Evolutionary conservation across 2,797 vertebrate genomes (phyloP).

Genomic region (Diceros bicornis): DNA sequence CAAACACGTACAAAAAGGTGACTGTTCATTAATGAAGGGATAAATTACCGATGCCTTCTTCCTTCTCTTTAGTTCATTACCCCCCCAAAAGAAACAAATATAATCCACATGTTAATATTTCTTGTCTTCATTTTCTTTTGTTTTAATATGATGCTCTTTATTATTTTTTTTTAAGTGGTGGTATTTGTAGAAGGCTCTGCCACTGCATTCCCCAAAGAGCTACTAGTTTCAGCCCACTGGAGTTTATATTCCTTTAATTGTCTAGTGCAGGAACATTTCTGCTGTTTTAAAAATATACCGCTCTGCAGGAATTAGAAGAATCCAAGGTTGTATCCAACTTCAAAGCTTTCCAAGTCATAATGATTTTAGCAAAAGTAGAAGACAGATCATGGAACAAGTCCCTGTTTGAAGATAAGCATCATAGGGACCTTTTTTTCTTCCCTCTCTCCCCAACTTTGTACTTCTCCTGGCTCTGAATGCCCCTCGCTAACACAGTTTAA

Average conservation of each 20-base stretch:
- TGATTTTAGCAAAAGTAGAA: slow-evolving; percentile 90
- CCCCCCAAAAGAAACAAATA: slow-evolving; percentile 84
- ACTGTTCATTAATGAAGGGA: slow-evolving; percentile 89
- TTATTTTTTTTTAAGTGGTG: slow-evolving; percentile 83
- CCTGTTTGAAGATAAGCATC: slow-evolving; percentile 90
- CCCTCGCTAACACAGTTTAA: slow-evolving; percentile 93
- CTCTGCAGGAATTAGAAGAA: slow-evolving; percentile 90
- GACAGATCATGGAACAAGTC: slow-evolving; percentile 88
- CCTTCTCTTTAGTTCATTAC: slow-evolving; percentile 87
- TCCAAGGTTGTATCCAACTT: slow-evolving; percentile 91
- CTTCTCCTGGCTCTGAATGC: slow-evolving; percentile 89
- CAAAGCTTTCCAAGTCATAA: slow-evolving; percentile 90
- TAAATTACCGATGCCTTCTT: slow-evolving; percentile 90
- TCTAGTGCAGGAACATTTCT: slow-evolving; percentile 87
- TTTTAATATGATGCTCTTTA: slow-evolving; percentile 86
- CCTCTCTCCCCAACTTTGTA: slow-evolving; percentile 90
- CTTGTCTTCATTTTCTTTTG: slow-evolving; percentile 87
- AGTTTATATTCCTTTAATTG: slow-evolving; percentile 90
- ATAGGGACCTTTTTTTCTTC: slow-evolving; percentile 87
- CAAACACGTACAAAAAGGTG: slow-evolving; percentile 89
- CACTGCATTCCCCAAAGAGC: slow-evolving; percentile 89
- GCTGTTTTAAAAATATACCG: slow-evolving; percentile 87
- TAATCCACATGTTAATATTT: slow-evolving; percentile 85
- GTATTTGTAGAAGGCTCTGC: slow-evolving; percentile 87
- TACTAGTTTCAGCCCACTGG: slow-evolving; percentile 90